These are phyloP conservation scores for Limnodromus scolopaceus DNA, from an alignment of 2,797 vertebrate species.

Conservation along the genomic window DNA sequence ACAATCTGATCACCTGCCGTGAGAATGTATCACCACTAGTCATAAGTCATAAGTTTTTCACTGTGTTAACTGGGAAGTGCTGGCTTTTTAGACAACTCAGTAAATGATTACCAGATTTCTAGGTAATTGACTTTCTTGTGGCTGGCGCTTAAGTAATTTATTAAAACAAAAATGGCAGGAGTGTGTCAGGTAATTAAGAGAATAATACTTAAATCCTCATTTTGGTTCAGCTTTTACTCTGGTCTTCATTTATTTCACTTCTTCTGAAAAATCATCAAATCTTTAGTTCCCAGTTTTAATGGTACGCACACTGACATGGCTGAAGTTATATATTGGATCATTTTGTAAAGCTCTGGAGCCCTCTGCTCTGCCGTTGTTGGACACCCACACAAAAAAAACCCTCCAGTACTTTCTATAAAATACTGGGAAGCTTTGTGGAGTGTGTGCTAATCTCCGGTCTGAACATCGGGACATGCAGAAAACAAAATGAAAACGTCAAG, in stretches of 20 bases:
- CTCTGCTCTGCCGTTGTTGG: not conserved
- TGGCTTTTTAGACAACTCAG: not conserved
- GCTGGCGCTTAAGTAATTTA: not conserved
- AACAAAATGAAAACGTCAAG: not conserved
- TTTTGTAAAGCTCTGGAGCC: not conserved
- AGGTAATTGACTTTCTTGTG: not conserved
- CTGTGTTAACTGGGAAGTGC: not conserved
- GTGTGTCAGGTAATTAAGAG: not conserved
- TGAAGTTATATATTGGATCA: not conserved
- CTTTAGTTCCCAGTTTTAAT: not conserved
- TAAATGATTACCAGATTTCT: slow-evolving; percentile 1
- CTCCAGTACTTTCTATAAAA: not conserved
- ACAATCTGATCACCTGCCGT: not conserved
- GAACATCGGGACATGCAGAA: not conserved
- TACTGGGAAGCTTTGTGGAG: not conserved
- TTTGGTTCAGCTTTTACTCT: not conserved
- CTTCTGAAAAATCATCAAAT: not conserved
- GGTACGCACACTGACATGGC: not conserved
- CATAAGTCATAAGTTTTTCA: not conserved
- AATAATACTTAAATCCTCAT: not conserved
- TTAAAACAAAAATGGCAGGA: not conserved
- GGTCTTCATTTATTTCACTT: not conserved
- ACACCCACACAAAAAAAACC: not conserved
- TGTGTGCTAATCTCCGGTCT: not conserved
- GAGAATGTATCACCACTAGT: not conserved